A percentile compares a stretch with the other conserved stretches of the same genome.
These are phyloP conservation scores for Harpalus rubripes DNA, from an alignment of 2,888 invertebrate genomes.

Conservation along the genomic window DNA sequence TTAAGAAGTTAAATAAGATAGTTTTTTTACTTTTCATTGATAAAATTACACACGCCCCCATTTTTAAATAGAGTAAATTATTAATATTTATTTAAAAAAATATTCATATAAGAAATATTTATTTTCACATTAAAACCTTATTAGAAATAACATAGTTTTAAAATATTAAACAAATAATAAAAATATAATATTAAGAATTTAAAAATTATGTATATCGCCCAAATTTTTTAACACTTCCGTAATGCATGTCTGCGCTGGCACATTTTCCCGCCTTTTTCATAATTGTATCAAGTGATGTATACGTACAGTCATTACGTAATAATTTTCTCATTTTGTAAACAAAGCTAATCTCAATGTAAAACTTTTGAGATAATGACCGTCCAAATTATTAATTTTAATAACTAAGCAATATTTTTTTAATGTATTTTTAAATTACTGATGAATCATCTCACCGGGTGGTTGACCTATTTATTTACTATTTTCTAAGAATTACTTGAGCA, in stretches of 20 bases:
- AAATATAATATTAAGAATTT: no score
- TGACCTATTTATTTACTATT: background rate
- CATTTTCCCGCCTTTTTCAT: conserved; percentile 33
- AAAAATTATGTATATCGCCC: no score
- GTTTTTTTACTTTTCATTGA: no score
- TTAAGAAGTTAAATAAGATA: no score
- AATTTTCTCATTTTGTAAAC: background rate
- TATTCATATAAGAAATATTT: no score
- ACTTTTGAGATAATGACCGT: background rate
- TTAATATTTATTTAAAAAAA: no score
- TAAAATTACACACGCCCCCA: no score
- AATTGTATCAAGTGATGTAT: background rate
- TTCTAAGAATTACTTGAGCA: background rate
- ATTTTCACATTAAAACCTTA: no score
- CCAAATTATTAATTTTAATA: background rate
- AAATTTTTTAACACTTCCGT: background rate
- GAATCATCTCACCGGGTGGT: no score
- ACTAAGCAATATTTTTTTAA: background rate
- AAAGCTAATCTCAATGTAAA: background rate
- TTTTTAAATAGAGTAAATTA: no score
- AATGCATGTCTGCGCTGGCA: background rate
- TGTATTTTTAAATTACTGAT: background rate
- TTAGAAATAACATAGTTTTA: no score
- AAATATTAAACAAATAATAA: no score
- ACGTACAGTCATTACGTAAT: conserved; percentile 14